Percentiles rank a stretch among this genome's conserved stretches.
phyloP scores from a whole-genome alignment of 2,113 vertebrate species.

The Cheilinus undulatus region DNA sequence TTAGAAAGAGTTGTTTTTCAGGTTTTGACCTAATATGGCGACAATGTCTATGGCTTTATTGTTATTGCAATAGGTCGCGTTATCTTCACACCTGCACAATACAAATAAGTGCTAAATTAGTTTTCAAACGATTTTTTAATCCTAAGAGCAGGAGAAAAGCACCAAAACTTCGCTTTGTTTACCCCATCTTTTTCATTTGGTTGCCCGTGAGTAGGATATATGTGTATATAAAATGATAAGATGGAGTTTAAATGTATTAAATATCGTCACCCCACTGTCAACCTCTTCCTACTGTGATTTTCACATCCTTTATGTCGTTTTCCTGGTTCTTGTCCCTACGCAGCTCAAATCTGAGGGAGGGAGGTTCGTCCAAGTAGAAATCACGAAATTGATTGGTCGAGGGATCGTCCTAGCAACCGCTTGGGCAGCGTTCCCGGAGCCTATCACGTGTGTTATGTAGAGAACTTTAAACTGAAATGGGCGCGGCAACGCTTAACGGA shows the following conservation, averaged over 20 bases:
- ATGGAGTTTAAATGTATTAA: neutral
- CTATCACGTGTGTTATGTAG: constrained; percentile 56
- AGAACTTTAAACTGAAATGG: constrained; percentile 80
- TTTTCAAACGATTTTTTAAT: neutral
- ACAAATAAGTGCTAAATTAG: neutral
- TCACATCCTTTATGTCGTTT: constrained; percentile 38
- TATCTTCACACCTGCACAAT: neutral
- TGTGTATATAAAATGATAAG: neutral
- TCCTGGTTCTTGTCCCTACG: constrained; percentile 22
- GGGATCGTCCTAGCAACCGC: constrained; percentile 81
- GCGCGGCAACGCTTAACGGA: constrained; percentile 41
- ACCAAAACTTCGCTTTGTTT: neutral
- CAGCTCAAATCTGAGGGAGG: constrained; percentile 41
- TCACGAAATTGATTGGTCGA: constrained; percentile 70
- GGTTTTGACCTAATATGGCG: constrained; percentile 69
- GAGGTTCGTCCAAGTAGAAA: constrained; percentile 36
- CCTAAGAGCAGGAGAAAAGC: neutral
- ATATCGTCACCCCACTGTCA: neutral
- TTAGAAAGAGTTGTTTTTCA: neutral
- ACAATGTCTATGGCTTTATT: constrained; percentile 57
- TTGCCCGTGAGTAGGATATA: neutral
- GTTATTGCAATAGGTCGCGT: constrained; percentile 22
- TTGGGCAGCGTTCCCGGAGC: constrained; percentile 73
- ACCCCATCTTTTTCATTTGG: neutral
- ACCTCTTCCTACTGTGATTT: neutral